These are phyloP conservation scores for Sylvietta virens DNA, from an alignment of 2,113 vertebrate species.

Conservation along the genomic window DNA sequence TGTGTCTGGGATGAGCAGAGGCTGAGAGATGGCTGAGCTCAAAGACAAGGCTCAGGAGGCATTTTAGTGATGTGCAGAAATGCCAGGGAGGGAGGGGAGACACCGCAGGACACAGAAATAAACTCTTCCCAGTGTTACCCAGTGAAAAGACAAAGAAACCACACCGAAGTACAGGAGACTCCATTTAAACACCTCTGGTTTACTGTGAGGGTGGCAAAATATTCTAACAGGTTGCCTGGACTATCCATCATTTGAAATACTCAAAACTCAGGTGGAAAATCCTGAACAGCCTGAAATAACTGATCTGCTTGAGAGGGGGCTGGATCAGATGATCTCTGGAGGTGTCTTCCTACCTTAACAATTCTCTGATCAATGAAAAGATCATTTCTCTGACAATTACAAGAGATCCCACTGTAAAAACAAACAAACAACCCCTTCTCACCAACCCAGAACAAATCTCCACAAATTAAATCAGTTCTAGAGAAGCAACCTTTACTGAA, in stretches of 20 bases:
- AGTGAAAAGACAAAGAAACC: neutral
- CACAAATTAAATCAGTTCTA: neutral
- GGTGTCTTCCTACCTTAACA: neutral
- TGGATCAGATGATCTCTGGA: neutral
- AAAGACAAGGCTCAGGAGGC: neutral
- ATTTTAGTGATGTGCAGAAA: neutral
- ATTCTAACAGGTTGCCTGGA: neutral
- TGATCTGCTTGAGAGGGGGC: neutral
- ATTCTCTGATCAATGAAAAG: neutral
- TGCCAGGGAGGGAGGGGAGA: no score
- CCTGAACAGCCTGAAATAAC: neutral
- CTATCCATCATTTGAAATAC: neutral
- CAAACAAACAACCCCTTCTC: neutral
- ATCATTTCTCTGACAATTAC: neutral
- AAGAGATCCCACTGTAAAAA: neutral
- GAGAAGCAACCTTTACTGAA: neutral
- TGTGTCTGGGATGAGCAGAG: accelerated
- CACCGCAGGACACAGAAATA: neutral
- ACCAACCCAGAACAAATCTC: neutral
- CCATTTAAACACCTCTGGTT: neutral
- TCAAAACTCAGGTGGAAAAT: neutral
- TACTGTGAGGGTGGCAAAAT: neutral
- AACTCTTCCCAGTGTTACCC: neutral
- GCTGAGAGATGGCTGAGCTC: neutral
- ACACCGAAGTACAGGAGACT: neutral